Conservation (phyloP, 2,888 invertebrate species). For the Phasia obesa region DNA sequence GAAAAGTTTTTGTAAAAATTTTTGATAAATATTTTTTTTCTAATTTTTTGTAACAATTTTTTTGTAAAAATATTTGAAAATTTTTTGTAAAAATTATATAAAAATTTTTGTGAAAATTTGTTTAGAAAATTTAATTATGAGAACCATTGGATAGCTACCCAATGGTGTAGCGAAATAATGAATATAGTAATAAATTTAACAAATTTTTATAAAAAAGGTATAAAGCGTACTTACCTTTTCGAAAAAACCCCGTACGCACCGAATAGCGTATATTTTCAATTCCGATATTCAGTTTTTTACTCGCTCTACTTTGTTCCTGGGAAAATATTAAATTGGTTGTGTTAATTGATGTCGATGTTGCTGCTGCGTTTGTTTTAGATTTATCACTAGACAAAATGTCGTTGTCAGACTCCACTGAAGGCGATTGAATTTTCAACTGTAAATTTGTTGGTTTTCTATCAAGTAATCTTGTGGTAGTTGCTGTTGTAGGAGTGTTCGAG, state of each 20-base stretch:
- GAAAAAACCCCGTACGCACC: slow-evolving; percentile 78
- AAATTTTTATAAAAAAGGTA: no score
- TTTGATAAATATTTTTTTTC: no score
- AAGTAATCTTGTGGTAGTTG: slow-evolving; percentile 50
- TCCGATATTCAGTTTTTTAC: slow-evolving; percentile 78
- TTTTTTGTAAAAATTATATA: no score
- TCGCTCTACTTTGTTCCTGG: slow-evolving; percentile 75
- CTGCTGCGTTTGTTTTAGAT: slow-evolving; percentile 14
- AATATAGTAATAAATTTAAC: no score
- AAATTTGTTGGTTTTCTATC: slow-evolving; percentile 61
- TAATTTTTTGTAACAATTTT: no score
- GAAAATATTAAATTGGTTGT: slow-evolving; percentile 72
- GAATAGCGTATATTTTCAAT: slow-evolving; percentile 79
- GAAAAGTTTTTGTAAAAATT: no score
- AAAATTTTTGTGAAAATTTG: no score
- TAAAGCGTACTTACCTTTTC: slow-evolving; percentile 75
- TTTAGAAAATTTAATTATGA: no score
- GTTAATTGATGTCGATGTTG: slow-evolving; percentile 54
- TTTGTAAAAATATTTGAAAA: no score
- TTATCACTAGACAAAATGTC: slow-evolving; percentile 39
- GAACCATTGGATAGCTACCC: no score
- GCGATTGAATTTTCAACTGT: slow-evolving; percentile 61
- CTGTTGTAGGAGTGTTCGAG: slow-evolving; percentile 19
- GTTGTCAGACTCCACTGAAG: slow-evolving; percentile 44
- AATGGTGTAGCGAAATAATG: no score